These are phyloP conservation scores for Bucorvus abyssinicus DNA, from an alignment of 2,797 vertebrate species.

Conservation along the genomic window DNA sequence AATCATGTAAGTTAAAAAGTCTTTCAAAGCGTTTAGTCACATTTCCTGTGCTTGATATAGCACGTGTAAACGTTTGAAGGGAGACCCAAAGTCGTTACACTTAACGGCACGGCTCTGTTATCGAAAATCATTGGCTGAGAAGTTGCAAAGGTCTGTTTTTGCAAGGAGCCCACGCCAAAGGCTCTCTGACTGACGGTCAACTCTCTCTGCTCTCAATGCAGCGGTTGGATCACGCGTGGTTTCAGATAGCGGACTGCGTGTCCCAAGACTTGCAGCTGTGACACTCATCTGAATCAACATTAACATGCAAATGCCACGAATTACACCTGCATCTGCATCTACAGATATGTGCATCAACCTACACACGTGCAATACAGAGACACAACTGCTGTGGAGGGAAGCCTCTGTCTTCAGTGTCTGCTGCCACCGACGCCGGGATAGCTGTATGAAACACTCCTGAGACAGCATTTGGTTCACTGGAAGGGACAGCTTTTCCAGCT, in stretches of 20 bases:
- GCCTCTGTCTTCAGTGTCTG: background rate
- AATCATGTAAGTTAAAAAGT: background rate
- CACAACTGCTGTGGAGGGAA: background rate
- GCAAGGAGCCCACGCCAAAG: background rate
- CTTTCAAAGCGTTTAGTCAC: background rate
- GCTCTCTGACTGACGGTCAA: background rate
- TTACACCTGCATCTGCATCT: background rate
- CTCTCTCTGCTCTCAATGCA: constrained; percentile 3
- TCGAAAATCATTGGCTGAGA: constrained; percentile 21
- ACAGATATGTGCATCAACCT: background rate
- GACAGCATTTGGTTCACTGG: constrained; percentile 28
- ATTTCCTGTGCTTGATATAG: background rate
- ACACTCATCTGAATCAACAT: background rate
- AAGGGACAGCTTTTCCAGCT: background rate
- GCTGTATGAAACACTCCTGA: background rate
- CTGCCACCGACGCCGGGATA: constrained; percentile 30
- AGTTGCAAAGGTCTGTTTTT: background rate
- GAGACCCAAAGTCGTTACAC: background rate
- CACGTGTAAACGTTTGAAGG: background rate
- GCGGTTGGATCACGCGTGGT: constrained; percentile 9
- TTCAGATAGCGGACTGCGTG: background rate
- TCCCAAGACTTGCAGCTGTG: constrained; percentile 8
- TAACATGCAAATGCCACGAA: background rate
- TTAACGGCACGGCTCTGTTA: background rate
- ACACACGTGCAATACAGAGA: background rate